These are phyloP conservation scores for Apodemia duryi DNA, from an alignment of 2,888 invertebrate genomes.

Conservation along the genomic window DNA sequence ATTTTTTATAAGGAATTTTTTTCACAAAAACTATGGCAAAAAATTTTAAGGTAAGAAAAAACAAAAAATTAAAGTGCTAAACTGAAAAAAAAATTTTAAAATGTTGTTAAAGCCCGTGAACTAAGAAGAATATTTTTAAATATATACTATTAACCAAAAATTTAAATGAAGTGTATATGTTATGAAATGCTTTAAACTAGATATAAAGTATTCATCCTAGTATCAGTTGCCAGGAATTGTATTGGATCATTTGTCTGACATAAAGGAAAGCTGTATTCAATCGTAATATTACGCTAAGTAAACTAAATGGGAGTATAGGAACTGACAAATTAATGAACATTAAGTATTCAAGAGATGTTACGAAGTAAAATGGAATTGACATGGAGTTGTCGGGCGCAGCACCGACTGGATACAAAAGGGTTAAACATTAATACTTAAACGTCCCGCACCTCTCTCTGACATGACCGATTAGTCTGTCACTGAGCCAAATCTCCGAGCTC, in stretches of 20 bases:
- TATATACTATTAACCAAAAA: no score
- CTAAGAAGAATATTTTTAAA: no score
- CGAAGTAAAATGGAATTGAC: constrained; percentile 59
- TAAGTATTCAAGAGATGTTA: constrained; percentile 61
- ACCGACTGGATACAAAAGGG: constrained; percentile 62
- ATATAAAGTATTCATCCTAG: neutral
- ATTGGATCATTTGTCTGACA: neutral
- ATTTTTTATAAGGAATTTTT: no score
- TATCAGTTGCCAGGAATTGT: neutral
- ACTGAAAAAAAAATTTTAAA: no score
- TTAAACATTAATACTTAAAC: constrained; percentile 73
- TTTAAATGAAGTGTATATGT: no score
- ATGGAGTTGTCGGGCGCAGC: constrained; percentile 58
- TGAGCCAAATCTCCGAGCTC: constrained; percentile 61
- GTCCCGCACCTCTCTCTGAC: constrained; percentile 65
- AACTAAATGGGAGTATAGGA: constrained; percentile 43
- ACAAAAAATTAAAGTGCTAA: no score
- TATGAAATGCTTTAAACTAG: no score
- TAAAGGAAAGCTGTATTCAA: constrained; percentile 29
- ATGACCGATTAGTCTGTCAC: constrained; percentile 73
- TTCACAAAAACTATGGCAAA: no score
- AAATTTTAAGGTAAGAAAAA: no score
- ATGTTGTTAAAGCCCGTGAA: no score
- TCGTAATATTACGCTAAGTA: constrained; percentile 29
- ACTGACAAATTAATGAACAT: constrained; percentile 72